Conservation (phyloP, 2,113 vertebrate species). For the Corythoichthys haematopterus region DNA sequence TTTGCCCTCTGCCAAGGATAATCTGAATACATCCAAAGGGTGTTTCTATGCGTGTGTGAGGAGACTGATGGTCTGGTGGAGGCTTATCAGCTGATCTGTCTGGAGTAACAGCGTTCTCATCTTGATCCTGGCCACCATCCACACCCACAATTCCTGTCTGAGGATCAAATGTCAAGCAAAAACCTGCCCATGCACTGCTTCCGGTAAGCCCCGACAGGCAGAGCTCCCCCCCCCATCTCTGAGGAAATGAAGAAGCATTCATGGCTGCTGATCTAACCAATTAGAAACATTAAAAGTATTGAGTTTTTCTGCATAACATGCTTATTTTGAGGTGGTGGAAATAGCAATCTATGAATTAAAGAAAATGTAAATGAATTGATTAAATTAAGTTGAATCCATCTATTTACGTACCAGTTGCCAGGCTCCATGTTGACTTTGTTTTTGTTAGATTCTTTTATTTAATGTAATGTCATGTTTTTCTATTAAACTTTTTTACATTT, state of each 20-base stretch:
- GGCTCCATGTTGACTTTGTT: no score
- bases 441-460: no score
- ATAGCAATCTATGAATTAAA: neutral
- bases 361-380: neutral
- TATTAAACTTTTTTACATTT: no score
- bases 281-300: neutral
- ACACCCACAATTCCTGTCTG: conserved; percentile 39
- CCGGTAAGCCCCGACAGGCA: conserved; percentile 22
- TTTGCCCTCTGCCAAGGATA: conserved; percentile 39
- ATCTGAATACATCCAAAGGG: conserved; percentile 40
- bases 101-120: conserved; percentile 51
- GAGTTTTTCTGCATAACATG: neutral
- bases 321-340: neutral
- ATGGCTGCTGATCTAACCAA: neutral
- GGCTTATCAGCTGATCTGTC: conserved; percentile 66
- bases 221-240: neutral
- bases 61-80: conserved; percentile 44
- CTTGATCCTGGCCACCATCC: conserved; percentile 51
- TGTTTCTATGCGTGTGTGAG: conserved; percentile 12
- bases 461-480: no score
- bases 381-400: no score
- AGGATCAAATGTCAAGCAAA: conserved; percentile 53
- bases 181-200: conserved; percentile 49
- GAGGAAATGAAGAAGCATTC: neutral
- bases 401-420: no score